Percentiles rank a stretch among this genome's conserved stretches.
Conservation (phyloP, 2,888 invertebrate genomes). For the Linnaemya vulpina region DNA sequence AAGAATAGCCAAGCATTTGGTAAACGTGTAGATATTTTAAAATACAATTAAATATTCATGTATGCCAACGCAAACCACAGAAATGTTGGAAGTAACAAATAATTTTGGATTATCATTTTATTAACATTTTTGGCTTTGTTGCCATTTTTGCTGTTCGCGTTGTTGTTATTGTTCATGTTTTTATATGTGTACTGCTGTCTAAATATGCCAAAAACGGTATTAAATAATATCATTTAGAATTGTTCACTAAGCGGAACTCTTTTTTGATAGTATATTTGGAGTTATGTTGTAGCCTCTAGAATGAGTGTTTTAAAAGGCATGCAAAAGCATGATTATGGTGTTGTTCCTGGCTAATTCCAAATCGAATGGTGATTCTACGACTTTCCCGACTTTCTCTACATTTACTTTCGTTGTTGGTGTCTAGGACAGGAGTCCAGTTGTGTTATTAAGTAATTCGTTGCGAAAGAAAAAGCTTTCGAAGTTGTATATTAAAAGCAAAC, state of each 20-base stretch:
- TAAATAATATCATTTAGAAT: slow-evolving; percentile 20
- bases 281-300: too few relatives aligned
- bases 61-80: slow-evolving; percentile 43
- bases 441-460: too few relatives aligned
- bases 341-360: too few relatives aligned
- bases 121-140: slow-evolving; percentile 28
- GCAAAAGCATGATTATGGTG: too few relatives aligned
- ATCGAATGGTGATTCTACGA: too few relatives aligned
- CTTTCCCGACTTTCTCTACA: too few relatives aligned
- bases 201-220: slow-evolving; percentile 5
- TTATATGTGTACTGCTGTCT: neutral
- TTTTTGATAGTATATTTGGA: too few relatives aligned
- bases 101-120: slow-evolving; percentile 52
- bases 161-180: neutral
- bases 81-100: slow-evolving; percentile 43
- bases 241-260: neutral
- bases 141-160: neutral
- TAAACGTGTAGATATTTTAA: slow-evolving; percentile 38
- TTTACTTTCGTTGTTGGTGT: too few relatives aligned
- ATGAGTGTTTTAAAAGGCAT: too few relatives aligned
- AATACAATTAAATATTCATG: slow-evolving; percentile 41
- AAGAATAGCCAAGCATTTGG: neutral
- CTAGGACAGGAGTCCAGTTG: too few relatives aligned
- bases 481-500: too few relatives aligned
- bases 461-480: too few relatives aligned